phyloP scores from a whole-genome alignment of 2,113 vertebrate species.

The Mesembrinibis cayennensis region DNA sequence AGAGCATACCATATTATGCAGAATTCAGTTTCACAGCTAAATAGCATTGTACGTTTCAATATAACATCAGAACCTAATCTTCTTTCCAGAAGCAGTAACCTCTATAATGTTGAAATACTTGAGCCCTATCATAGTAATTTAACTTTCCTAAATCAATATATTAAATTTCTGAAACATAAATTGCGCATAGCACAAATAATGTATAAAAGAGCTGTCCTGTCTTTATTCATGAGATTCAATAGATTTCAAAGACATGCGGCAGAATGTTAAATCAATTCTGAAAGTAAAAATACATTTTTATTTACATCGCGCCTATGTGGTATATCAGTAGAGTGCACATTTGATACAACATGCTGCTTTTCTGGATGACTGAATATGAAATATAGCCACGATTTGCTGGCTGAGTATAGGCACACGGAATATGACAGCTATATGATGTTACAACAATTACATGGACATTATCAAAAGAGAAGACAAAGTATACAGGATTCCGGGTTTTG shows the following conservation, averaged over 20 bases:
- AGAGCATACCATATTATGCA: not conserved
- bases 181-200: not conserved
- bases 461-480: not conserved
- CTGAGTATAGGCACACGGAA: not conserved
- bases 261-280: slow-evolving; percentile 17
- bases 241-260: not conserved
- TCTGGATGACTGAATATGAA: slow-evolving; percentile 19
- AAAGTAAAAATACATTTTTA: slow-evolving; percentile 21
- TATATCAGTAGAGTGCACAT: not conserved
- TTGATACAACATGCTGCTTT: not conserved
- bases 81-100: not conserved
- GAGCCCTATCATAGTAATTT: not conserved
- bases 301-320: not conserved
- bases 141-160: not conserved
- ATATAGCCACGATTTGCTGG: not conserved
- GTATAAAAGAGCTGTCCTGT: not conserved
- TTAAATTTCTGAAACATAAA: not conserved
- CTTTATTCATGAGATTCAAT: not conserved
- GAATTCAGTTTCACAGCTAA: not conserved
- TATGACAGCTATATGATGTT: not conserved
- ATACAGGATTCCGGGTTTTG: not conserved
- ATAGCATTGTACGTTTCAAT: not conserved
- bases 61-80: not conserved
- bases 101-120: not conserved
- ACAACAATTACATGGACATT: not conserved